Conservation (phyloP, 2,797 vertebrate genomes). For the Cryptoblepharus egeriae region DNA sequence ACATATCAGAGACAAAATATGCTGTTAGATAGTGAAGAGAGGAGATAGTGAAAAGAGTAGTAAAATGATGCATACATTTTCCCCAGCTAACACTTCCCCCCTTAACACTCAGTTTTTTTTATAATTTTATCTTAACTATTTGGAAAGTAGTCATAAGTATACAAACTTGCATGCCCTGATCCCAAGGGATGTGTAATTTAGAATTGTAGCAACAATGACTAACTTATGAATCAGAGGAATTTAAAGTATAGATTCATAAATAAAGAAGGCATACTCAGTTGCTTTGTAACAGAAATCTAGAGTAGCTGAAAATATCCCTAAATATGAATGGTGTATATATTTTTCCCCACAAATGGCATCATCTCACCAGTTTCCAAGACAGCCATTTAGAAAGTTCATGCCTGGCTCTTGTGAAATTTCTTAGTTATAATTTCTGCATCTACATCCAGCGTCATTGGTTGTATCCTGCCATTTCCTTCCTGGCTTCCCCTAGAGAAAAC, state of each 20-base stretch:
- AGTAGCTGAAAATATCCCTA: slow-evolving; percentile 12
- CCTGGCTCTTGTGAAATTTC: slow-evolving; percentile 62
- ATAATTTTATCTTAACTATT: too few species aligned
- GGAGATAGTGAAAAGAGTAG: not conserved
- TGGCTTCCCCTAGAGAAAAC: slow-evolving; percentile 43
- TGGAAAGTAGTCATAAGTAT: too few species aligned
- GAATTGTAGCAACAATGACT: not conserved
- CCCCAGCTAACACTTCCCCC: not conserved
- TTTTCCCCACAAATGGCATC: slow-evolving; percentile 27
- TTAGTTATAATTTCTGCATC: slow-evolving; percentile 55
- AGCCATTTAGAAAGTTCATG: slow-evolving; percentile 36
- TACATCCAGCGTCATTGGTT: slow-evolving; percentile 25
- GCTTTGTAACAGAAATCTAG: slow-evolving; percentile 42
- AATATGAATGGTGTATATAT: slow-evolving; percentile 44
- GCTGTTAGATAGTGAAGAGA: not conserved
- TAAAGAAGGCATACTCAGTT: slow-evolving; percentile 42
- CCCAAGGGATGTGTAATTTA: slow-evolving; percentile 6
- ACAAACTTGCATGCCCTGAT: not conserved
- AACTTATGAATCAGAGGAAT: slow-evolving; percentile 28
- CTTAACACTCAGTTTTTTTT: too few species aligned
- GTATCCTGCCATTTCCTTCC: slow-evolving; percentile 56
- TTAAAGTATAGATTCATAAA: slow-evolving; percentile 17
- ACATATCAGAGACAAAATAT: not conserved
- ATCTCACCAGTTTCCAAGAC: slow-evolving; percentile 37
- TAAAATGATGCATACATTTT: not conserved